Base-by-base conservation (phyloP, 2,797 vertebrate species). In the Cyclura pinguis region DNA sequence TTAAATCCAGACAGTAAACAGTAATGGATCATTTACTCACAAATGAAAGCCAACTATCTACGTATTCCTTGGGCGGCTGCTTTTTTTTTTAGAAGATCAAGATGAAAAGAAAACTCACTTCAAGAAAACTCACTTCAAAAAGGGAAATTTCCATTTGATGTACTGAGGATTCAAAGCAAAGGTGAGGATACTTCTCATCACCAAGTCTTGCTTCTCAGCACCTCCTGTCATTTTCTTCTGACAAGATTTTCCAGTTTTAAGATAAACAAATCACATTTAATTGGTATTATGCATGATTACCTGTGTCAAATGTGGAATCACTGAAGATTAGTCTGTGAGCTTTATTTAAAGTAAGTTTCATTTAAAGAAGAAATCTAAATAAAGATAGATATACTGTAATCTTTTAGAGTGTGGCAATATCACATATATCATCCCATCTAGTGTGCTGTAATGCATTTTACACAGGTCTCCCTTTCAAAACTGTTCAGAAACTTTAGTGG, bases 61-160 rank as follows among this genome's bases (percentile, higher is more conserved):
- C 0, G 73, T 94, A 55, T 73, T 1, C 86, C 50, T 0, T 0
- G 1, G 4, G 55, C 77, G 42, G 42, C 42, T 47, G 13, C 24
- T 72, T 85, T 42, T 5, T 92, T 29, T 92, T 72, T 57, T 2
- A 32, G 32, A 55, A 64, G 2, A 0, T 1, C 42, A 81, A 92
- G 91, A 93, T 95, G 93, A 95, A 95, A 93, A 89, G 0, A 87
- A 0, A 3, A 93, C 85, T 88, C 88, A 95, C 94, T 96, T 96
- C 95, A 93, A 89, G 0, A 87, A 0, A 3, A 93, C 85, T 88
- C 89, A 95, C 94, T 96, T 96, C 95, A 96, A 96, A 96, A 91
- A 90, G 92, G 90, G 91, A 95, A 87, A 94, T 94, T 96, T 94
- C 94, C 91, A 95, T 96, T 96, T 96, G 96, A 96, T 96, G 92